Conservation (phyloP, 2,888 invertebrate species). For the Tetranychus piercei region DNA sequence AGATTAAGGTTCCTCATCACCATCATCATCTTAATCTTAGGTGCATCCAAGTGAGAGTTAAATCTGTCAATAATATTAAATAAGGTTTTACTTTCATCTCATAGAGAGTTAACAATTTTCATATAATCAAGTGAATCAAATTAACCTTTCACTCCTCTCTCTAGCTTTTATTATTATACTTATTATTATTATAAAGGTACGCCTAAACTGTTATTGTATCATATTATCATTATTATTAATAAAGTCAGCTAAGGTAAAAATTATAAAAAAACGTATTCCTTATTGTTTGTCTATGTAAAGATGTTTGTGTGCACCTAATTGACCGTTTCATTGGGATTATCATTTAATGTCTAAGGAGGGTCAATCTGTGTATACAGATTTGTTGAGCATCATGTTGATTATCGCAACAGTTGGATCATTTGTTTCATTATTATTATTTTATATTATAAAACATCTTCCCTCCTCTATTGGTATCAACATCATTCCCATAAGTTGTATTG, state of each 20-base stretch:
- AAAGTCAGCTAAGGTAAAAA: background rate
- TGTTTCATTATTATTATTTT: no score
- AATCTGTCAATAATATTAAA: background rate
- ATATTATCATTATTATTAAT: background rate
- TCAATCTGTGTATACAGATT: no score
- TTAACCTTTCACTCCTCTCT: background rate
- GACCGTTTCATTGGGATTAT: no score
- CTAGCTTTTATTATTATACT: background rate
- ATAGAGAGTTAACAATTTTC: background rate
- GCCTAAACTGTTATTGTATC: background rate
- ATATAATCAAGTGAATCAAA: conserved; percentile 1
- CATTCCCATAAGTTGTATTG: no score
- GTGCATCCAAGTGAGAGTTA: conserved; percentile 1
- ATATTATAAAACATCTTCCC: no score
- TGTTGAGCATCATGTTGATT: no score
- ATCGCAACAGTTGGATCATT: no score
- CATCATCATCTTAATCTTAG: background rate
- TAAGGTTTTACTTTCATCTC: background rate
- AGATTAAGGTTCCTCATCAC: background rate
- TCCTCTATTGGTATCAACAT: no score
- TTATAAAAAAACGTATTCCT: no score
- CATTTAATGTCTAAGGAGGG: no score
- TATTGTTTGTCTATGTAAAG: no score
- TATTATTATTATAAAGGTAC: background rate
- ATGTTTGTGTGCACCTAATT: no score